Evolutionary conservation across 1,140 invertebrate genomes (phyloP).

Genomic region (Aphidius ervi): DNA sequence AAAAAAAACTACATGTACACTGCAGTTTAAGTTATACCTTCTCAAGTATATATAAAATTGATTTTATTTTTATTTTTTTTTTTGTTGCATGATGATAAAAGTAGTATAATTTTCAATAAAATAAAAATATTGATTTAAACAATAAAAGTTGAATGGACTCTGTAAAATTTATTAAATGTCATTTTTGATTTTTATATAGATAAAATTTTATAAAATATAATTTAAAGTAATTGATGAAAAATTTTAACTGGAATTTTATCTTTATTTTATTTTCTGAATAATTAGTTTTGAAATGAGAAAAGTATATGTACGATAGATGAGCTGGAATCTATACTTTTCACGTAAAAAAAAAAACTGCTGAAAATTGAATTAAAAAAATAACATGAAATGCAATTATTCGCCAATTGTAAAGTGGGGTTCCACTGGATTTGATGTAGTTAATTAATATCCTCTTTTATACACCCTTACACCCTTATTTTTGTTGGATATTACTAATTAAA

Average conservation of each 20-base stretch:
- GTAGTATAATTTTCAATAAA: no score
- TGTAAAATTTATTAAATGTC: no score
- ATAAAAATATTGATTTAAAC: no score
- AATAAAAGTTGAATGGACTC: no score
- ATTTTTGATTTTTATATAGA: background rate
- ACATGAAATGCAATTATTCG: conserved; percentile 29
- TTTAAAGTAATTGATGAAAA: no score
- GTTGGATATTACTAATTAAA: conserved; percentile 40
- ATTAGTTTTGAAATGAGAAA: background rate
- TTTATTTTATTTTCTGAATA: background rate
- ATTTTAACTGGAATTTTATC: no score
- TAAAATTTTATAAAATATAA: background rate
- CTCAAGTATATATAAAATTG: no score
- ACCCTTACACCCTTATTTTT: background rate
- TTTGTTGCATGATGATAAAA: no score
- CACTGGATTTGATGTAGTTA: conserved; percentile 38
- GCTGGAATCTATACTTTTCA: conserved; percentile 8
- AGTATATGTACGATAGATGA: background rate
- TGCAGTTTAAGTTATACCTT: no score
- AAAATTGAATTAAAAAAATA: conserved; percentile 9
- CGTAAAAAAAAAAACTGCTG: background rate
- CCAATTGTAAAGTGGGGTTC: conserved; percentile 19
- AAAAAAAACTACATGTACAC: no score
- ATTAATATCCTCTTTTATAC: conserved; percentile 32
- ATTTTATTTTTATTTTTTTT: no score